These are phyloP conservation scores for Pachydiplax longipennis DNA, from an alignment of 2,888 invertebrate species.

Conservation along the genomic window DNA sequence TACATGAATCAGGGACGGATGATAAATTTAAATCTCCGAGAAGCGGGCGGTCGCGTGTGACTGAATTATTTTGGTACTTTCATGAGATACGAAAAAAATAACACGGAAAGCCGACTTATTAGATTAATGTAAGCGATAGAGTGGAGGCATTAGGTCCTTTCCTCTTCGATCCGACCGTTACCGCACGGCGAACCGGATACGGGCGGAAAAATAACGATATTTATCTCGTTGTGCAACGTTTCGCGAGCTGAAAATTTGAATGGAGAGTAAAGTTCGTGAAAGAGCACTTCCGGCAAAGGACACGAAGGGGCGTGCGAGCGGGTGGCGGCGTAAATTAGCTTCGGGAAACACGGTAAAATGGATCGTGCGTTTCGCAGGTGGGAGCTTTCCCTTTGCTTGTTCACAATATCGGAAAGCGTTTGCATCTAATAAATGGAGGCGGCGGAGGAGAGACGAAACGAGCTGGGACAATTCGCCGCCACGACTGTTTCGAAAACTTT, in stretches of 20 bases:
- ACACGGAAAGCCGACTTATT: not conserved
- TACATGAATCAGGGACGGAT: not conserved
- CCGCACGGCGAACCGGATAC: not conserved
- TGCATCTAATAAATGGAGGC: not conserved
- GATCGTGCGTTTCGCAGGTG: not conserved
- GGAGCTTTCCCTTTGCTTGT: constrained; percentile 10
- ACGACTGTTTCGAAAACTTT: too few relatives aligned
- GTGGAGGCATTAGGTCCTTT: not conserved
- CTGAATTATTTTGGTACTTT: not conserved
- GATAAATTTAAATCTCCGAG: not conserved
- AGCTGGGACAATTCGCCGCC: too few relatives aligned
- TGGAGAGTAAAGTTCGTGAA: not conserved
- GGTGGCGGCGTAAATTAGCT: not conserved
- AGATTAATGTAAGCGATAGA: not conserved
- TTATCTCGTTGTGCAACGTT: not conserved
- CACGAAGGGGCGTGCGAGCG: not conserved
- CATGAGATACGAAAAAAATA: not conserved
- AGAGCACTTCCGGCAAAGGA: not conserved
- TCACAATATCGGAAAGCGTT: not conserved
- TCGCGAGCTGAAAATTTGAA: not conserved
- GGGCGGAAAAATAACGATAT: not conserved
- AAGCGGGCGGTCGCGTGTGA: not conserved
- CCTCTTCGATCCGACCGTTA: not conserved
- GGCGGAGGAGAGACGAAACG: not conserved
- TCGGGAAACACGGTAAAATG: not conserved